Evolutionary conservation across 2,113 vertebrate genomes (phyloP).

Genomic region (Campylomormyrus tamandua): DNA sequence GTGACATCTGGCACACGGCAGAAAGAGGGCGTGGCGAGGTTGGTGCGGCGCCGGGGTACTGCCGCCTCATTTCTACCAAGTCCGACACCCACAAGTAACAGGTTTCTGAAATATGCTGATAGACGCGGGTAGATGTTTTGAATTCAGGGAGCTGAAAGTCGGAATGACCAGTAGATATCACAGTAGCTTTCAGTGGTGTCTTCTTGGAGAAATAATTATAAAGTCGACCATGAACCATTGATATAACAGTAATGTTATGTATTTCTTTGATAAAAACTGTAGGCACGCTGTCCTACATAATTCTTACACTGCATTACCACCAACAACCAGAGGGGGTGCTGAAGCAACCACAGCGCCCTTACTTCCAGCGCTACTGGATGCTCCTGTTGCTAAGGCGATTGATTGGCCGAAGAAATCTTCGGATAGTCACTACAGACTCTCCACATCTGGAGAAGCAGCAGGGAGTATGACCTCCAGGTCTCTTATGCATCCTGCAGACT

Average conservation of each 20-base stretch:
- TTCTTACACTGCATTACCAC: background rate
- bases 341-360: background rate
- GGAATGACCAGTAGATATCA: background rate
- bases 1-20: background rate
- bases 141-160: background rate
- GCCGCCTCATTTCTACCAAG: background rate
- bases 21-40: background rate
- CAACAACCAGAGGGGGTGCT: background rate
- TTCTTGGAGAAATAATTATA: background rate
- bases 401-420: background rate
- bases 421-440: background rate
- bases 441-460: background rate
- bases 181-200: background rate
- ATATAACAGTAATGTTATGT: background rate
- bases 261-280: background rate
- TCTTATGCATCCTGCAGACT: background rate
- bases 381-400: background rate
- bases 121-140: background rate
- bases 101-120: background rate
- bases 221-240: background rate
- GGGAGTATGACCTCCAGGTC: background rate
- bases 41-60: background rate
- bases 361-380: background rate
- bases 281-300: background rate
- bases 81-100: background rate